phyloP scores from a whole-genome alignment of 2,888 invertebrate species.

The Athalia cordata region DNA sequence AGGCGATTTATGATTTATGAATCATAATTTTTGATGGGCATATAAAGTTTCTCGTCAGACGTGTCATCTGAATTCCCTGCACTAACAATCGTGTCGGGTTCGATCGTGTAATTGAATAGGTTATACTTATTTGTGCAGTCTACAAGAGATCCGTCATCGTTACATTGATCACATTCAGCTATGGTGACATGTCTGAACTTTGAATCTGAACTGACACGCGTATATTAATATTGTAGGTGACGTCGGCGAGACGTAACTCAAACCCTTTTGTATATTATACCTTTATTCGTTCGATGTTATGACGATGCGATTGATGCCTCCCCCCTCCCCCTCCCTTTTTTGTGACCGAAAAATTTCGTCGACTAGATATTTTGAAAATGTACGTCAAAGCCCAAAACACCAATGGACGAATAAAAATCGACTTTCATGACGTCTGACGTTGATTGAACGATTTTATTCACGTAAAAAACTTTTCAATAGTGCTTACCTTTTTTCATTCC shows the following conservation, averaged over 20 bases:
- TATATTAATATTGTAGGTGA: conserved; percentile 8
- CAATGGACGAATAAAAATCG: conserved; percentile 9
- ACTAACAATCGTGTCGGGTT: background rate
- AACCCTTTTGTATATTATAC: no score
- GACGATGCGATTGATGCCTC: background rate
- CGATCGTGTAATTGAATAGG: background rate
- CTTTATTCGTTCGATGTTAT: no score
- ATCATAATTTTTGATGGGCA: no score
- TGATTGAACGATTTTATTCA: conserved; percentile 26
- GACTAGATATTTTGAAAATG: conserved; percentile 18
- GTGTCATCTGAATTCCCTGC: no score
- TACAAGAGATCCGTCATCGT: background rate
- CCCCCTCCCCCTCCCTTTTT: background rate
- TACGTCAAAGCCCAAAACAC: conserved; percentile 26
- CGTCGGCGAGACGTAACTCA: no score
- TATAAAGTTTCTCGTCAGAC: no score
- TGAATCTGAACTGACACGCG: background rate
- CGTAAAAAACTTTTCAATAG: background rate
- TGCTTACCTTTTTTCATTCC: background rate
- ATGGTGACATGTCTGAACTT: conserved; percentile 8
- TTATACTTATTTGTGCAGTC: conserved; percentile 1
- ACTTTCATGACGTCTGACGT: conserved; percentile 7
- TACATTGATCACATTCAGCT: conserved; percentile 27
- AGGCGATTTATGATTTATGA: no score
- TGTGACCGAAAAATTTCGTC: no score